phyloP scores from a whole-genome alignment of 2,113 vertebrate species.

The Xiphophorus maculatus region DNA sequence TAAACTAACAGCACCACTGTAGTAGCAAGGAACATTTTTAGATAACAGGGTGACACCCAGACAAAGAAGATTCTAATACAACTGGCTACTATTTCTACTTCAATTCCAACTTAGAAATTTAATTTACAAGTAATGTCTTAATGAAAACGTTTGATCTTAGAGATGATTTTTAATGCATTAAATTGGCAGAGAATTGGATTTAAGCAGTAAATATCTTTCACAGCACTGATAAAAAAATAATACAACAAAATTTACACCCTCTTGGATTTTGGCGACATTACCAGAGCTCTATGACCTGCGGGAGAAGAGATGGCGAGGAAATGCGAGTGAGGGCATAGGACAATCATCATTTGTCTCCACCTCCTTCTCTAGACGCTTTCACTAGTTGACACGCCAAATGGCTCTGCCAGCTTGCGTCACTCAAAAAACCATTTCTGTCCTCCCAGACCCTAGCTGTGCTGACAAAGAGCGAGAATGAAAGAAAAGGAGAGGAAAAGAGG shows the following conservation, averaged over 20 bases:
- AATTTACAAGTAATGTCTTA: slow-evolving; percentile 1
- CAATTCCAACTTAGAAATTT: slow-evolving; percentile 18
- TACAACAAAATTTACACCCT: slow-evolving; percentile 4
- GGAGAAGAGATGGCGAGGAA: slow-evolving; percentile 20
- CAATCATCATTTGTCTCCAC: slow-evolving; percentile 75
- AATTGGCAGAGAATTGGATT: background rate
- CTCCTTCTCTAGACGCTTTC: slow-evolving; percentile 64
- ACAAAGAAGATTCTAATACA: background rate
- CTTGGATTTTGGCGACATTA: slow-evolving; percentile 31
- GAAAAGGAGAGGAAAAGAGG: slow-evolving; percentile 34
- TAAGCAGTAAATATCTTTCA: background rate
- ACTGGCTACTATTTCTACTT: background rate
- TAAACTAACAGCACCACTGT: background rate
- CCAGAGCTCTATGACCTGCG: slow-evolving; percentile 44
- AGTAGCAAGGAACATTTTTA: background rate
- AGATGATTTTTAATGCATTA: background rate
- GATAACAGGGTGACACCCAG: background rate
- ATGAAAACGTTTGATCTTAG: background rate
- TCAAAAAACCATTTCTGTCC: slow-evolving; percentile 81
- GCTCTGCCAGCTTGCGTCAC: slow-evolving; percentile 69
- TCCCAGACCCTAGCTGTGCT: slow-evolving; percentile 58
- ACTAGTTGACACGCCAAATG: slow-evolving; percentile 70
- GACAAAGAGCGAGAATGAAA: slow-evolving; percentile 60
- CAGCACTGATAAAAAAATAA: slow-evolving; percentile 11
- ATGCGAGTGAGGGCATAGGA: slow-evolving; percentile 27